Base-by-base conservation (phyloP, 92 coral and sea anemone genomes). In the Epizoanthus fatuus region DNA sequence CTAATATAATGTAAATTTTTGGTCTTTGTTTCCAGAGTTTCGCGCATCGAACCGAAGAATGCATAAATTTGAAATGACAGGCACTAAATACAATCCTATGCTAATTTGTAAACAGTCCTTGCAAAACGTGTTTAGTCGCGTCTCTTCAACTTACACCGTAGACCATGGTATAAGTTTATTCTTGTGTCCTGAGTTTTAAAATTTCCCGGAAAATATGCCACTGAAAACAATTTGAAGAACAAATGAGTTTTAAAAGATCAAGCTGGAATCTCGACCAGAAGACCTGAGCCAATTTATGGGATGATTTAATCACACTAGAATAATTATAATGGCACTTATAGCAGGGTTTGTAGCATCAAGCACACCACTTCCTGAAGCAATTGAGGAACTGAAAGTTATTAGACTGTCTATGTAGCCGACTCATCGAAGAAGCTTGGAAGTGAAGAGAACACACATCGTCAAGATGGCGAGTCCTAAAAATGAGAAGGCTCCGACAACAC, bases 1-100 rank as follows among this genome's bases (percentile, higher is more conserved):
- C 53, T 12, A 1, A 49, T 49, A 49, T 1, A 77, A 39, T 77
- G 82, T 69, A 77, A 60, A 77, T 77, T 16, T 77, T 60, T 4
- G 19, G 53, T 35, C 47, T 15, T 15, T 20, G 70, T 77, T 77
- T 38, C 82, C 82, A 77, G 3, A 60, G 71, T 40, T 39, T 6
- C 37, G 53, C 14, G 20, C 56, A 77, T 42, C 39, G 57, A 77
- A 19, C 58, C 82, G 44, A 77, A 62, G 7, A 77, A 60, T 77
- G 70, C 11, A 39, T 77, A 54, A 42, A 60, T 29, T 10, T 45
- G 37, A 7, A 54, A 16, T 9, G n/a, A 67, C 16, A 9, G 11
- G 53, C 53, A 14, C 53, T 13, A 56, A 74, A 75, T 51, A 39
- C 53, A 52, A 74, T 51, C 38, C 16, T 45, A 16, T 54, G 58